Evolutionary conservation across 2,888 invertebrate species (phyloP), one percentile per base, ranked within the genome.

Genomic region (Acronicta aceris): DNA sequence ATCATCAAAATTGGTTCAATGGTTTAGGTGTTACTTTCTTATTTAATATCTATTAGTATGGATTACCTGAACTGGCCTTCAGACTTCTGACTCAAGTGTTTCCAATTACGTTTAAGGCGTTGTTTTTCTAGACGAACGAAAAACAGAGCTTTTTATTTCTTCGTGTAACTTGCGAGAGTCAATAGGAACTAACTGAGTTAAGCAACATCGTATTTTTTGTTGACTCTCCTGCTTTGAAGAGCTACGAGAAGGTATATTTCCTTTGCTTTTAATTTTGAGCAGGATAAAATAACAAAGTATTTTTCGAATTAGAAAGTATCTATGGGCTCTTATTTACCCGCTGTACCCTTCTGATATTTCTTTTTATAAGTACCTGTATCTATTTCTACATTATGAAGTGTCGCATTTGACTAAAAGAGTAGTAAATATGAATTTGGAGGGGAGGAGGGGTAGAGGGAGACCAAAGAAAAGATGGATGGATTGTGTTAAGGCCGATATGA

Each of bases 91-190:
- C 56, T 51, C 45, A 69, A 69, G 50, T 71, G 54, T 49, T 58
- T 15, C 43, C 41, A 60, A 69, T 69, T 56, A 69, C 52, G 51
- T 49, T 15, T 49, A 49, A 21, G 25, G 51, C 60, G 56, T 65
- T 71, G 76, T 62, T 75, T 72, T 69, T 53, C 65, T 71, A 68
- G 61, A 59, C 42, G 47, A 59, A 59, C 41, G 46, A 40, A 50
- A 70, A 68, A 61, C 47, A 64, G 50, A 25, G 36, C 57, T 51
- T 38, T 71, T 65, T 62, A 65, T 65, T 62, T 61, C 47, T 65
- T 47, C 13, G 43, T 9, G 5, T 38, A 65, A 68, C 47, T 75
- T 50, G 33, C 57, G 56, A 61, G n/a, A 65, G 16, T 46, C 61
- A 41, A 71, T 68, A 40, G 55, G 47, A 59, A 45, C 47, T 48